Percentiles rank a stretch among this genome's conserved stretches.
Conservation (phyloP, 2,888 invertebrate species). For the Timema cristinae region DNA sequence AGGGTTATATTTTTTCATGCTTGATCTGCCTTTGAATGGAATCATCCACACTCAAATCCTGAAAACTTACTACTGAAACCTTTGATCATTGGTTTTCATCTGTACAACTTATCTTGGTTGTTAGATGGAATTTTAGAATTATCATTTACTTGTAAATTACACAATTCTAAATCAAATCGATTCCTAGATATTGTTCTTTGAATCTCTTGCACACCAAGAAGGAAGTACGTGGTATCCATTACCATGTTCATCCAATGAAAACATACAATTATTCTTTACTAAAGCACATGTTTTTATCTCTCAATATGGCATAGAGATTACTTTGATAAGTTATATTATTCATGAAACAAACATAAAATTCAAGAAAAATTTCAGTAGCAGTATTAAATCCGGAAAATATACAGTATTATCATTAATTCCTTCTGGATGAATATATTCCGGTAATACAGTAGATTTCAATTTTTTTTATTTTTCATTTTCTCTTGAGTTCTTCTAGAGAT, state of each 20-base stretch:
- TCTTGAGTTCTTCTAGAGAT: too few relatives aligned
- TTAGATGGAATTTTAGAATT: constrained; percentile 23
- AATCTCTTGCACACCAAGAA: constrained; percentile 20
- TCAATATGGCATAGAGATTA: not conserved
- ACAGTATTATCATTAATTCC: too few relatives aligned
- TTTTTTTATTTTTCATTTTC: too few relatives aligned
- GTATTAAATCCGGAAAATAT: too few relatives aligned
- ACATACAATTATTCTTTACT: not conserved
- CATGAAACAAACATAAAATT: too few relatives aligned
- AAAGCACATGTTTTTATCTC: not conserved
- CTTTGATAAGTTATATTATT: not conserved
- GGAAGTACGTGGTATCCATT: constrained; percentile 1
- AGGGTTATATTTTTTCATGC: constrained; percentile 32
- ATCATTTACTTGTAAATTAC: constrained; percentile 30
- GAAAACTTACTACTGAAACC: constrained; percentile 31
- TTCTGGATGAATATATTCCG: too few relatives aligned
- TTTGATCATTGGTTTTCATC: constrained; percentile 28
- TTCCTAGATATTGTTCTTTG: constrained; percentile 27
- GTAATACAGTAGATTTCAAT: too few relatives aligned
- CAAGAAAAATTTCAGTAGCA: too few relatives aligned
- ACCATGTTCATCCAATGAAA: constrained; percentile 1
- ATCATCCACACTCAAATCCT: constrained; percentile 30
- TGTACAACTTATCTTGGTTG: constrained; percentile 29
- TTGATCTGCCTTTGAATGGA: constrained; percentile 21
- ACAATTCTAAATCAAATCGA: constrained; percentile 27